Conservation (phyloP, 2,113 vertebrate genomes). For the Prionailurus viverrinus region DNA sequence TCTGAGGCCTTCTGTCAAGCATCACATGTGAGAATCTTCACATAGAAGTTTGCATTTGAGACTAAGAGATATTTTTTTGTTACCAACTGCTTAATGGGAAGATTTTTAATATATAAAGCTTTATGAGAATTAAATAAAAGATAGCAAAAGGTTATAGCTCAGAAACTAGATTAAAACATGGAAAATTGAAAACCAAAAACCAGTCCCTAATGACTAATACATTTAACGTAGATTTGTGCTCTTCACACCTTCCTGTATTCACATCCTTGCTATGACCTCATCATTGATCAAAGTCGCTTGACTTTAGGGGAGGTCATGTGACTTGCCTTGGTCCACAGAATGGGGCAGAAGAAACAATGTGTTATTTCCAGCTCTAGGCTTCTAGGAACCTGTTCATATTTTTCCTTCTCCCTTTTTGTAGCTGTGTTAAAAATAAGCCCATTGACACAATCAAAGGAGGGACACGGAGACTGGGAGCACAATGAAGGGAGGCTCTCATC, state of each 20-base stretch:
- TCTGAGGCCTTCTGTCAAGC: neutral
- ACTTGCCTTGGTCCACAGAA: neutral
- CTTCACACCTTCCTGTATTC: neutral
- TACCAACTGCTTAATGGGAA: neutral
- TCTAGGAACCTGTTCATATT: neutral
- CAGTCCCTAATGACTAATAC: neutral
- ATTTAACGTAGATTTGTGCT: neutral
- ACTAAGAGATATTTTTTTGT: neutral
- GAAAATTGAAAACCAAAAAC: slow-evolving; percentile 48
- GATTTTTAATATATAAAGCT: neutral
- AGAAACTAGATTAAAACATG: slow-evolving; percentile 8
- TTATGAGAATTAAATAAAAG: slow-evolving; percentile 20
- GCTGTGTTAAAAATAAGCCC: too few species aligned
- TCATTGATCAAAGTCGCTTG: neutral
- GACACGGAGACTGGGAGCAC: too few species aligned
- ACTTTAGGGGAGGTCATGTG: neutral
- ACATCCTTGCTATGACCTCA: neutral
- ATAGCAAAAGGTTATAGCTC: neutral
- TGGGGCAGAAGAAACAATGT: neutral
- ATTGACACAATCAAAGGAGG: too few species aligned
- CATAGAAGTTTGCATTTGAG: neutral
- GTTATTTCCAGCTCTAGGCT: neutral
- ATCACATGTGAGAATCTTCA: neutral
- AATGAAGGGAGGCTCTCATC: too few species aligned
- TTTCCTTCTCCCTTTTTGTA: neutral